phyloP scores from a whole-genome alignment of 1,140 invertebrate species.

The Sarcophaga peregrina region DNA sequence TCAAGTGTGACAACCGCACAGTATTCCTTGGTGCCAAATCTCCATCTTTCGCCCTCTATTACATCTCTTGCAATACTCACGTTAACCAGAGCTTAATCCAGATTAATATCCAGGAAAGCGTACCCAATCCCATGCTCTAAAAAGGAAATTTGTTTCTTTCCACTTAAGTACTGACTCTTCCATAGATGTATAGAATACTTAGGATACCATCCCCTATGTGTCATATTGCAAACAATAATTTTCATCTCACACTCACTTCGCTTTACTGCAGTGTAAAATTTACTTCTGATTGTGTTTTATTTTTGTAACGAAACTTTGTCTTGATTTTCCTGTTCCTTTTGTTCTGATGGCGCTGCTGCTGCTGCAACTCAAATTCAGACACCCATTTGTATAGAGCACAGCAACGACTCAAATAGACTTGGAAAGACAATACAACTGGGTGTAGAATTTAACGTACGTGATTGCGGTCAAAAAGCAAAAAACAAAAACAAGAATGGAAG shows the following conservation, averaged over 20 bases:
- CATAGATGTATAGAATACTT: too few relatives aligned
- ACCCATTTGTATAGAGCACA: not conserved
- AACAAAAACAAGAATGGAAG: not conserved
- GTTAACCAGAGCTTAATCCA: too few relatives aligned
- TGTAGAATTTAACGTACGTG: conserved; percentile 36
- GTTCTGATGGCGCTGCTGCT: not conserved
- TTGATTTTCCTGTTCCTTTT: conserved; percentile 18
- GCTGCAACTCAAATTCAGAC: too few relatives aligned
- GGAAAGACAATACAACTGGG: conserved; percentile 3
- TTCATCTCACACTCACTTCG: not conserved
- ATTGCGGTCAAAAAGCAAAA: conserved; percentile 24
- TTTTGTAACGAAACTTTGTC: conserved; percentile 21
- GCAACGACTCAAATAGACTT: not conserved
- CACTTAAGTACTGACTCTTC: too few relatives aligned
- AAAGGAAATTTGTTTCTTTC: too few relatives aligned
- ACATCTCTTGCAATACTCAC: too few relatives aligned
- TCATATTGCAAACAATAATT: not conserved
- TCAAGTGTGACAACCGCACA: too few relatives aligned
- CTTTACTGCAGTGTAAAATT: conserved; percentile 2
- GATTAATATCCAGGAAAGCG: too few relatives aligned
- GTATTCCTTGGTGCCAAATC: too few relatives aligned
- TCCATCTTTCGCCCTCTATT: too few relatives aligned
- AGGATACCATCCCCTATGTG: too few relatives aligned
- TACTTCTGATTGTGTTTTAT: not conserved
- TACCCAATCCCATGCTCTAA: too few relatives aligned